Evolutionary conservation across 1,140 invertebrate species (phyloP).

Genomic region (Colletes latitarsis): DNA sequence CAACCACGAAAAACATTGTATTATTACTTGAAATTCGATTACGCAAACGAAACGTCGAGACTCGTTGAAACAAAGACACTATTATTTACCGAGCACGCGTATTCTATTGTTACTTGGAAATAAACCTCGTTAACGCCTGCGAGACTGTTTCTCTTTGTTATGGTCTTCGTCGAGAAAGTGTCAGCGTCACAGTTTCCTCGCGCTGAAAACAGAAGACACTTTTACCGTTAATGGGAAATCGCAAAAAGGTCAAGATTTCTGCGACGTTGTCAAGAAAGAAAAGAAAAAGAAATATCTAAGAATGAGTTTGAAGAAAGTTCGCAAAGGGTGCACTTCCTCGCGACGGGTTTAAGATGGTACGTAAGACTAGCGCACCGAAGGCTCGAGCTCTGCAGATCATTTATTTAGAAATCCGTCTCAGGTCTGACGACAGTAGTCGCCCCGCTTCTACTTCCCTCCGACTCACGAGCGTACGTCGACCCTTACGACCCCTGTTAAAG

Average conservation of each 20-base stretch:
- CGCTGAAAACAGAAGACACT: not conserved
- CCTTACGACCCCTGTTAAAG: conserved; percentile 54
- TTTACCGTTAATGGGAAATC: conserved; percentile 3
- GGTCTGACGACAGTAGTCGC: conserved; percentile 9
- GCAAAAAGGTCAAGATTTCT: not conserved
- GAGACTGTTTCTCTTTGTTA: too few species aligned
- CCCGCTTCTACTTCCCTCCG: conserved; percentile 30
- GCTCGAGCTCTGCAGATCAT: conserved; percentile 48
- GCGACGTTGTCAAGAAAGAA: not conserved
- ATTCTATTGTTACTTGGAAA: too few species aligned
- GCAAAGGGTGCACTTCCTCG: conserved; percentile 23
- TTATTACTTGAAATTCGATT: not conserved
- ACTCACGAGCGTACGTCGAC: conserved; percentile 40
- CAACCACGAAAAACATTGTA: not conserved
- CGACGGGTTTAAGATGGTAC: conserved; percentile 40
- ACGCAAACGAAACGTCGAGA: too few species aligned
- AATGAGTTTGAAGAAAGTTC: conserved; percentile 45
- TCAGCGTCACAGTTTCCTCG: not conserved
- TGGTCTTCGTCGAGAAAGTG: too few species aligned
- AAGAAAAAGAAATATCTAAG: conserved; percentile 7
- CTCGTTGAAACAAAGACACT: too few species aligned
- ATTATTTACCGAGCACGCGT: too few species aligned
- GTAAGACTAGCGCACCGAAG: conserved; percentile 34
- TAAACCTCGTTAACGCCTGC: too few species aligned
- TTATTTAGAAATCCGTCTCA: conserved; percentile 65